Conservation (phyloP, 1,140 invertebrate genomes). For the Samia ricini region DNA sequence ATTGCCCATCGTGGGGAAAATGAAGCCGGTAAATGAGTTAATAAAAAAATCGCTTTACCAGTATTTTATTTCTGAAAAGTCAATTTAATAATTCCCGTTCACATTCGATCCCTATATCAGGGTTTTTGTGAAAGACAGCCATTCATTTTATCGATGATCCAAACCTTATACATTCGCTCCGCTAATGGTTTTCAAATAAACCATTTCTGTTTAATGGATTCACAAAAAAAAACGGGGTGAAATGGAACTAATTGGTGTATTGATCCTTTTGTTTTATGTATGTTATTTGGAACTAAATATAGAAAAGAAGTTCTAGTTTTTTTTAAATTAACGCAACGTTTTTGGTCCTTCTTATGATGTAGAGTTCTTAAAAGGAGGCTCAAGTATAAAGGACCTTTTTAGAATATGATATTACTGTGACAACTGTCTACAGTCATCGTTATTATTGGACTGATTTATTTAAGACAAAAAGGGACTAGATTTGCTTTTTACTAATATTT, state of each 20-base stretch:
- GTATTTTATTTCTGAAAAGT: constrained; percentile 7
- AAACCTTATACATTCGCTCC: constrained; percentile 35
- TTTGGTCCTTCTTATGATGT: not conserved
- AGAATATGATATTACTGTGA: too few relatives aligned
- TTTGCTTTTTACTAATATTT: too few relatives aligned
- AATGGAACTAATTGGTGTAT: constrained; percentile 42
- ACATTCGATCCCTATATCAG: constrained; percentile 22
- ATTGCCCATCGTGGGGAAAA: not conserved
- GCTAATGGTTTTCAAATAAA: constrained; percentile 60
- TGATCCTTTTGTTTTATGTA: constrained; percentile 19
- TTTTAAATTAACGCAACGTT: not conserved
- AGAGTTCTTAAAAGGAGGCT: too few relatives aligned
- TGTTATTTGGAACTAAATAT: not conserved
- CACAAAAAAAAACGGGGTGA: constrained; percentile 38
- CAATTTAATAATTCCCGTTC: constrained; percentile 16
- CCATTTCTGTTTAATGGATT: constrained; percentile 35
- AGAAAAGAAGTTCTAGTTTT: not conserved
- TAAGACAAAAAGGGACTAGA: too few relatives aligned
- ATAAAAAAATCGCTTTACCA: not conserved
- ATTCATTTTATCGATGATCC: constrained; percentile 46
- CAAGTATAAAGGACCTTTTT: too few relatives aligned
- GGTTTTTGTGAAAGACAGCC: constrained; percentile 41
- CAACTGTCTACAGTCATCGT: too few relatives aligned
- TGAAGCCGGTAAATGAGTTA: not conserved
- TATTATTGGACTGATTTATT: too few relatives aligned